Conservation (phyloP, 2,888 invertebrate genomes). For the Drosophila merina region DNA sequence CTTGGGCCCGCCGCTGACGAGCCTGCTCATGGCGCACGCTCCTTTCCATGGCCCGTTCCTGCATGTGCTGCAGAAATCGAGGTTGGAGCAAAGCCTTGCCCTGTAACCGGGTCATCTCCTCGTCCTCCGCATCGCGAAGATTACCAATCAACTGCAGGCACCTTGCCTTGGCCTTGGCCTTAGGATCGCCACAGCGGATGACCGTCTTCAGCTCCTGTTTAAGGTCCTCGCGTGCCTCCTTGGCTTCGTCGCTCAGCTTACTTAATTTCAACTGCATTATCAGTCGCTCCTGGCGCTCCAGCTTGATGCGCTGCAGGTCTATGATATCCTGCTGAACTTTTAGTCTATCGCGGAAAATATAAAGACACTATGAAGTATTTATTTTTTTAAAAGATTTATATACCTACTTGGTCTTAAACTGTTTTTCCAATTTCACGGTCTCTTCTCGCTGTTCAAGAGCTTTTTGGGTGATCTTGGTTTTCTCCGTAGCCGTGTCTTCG, state of each 20-base stretch:
- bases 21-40: conserved; percentile 84
- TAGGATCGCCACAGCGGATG: conserved; percentile 86
- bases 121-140: conserved; percentile 81
- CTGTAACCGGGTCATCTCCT: conserved; percentile 75
- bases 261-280: conserved; percentile 90
- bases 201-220: conserved; percentile 86
- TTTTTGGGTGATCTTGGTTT: conserved; percentile 49
- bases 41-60: conserved; percentile 88
- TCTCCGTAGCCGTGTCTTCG: conserved; percentile 10
- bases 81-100: conserved; percentile 85
- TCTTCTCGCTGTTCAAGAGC: conserved; percentile 66
- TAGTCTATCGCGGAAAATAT: conserved; percentile 84
- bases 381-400: background rate
- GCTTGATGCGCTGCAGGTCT: conserved; percentile 88
- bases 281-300: conserved; percentile 89
- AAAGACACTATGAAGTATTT: background rate
- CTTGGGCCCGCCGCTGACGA: conserved; percentile 81
- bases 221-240: conserved; percentile 86
- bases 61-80: conserved; percentile 89
- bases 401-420: conserved; percentile 83
- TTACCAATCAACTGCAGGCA: conserved; percentile 83
- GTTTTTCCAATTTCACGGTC: conserved; percentile 75
- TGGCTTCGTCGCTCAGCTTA: conserved; percentile 88
- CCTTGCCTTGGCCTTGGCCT: conserved; percentile 85
- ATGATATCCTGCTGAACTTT: conserved; percentile 90